Evolutionary conservation across 2,797 vertebrate genomes (phyloP), one percentile per base, ranked within the genome.

Genomic region (Arnoldichthys spilopterus): DNA sequence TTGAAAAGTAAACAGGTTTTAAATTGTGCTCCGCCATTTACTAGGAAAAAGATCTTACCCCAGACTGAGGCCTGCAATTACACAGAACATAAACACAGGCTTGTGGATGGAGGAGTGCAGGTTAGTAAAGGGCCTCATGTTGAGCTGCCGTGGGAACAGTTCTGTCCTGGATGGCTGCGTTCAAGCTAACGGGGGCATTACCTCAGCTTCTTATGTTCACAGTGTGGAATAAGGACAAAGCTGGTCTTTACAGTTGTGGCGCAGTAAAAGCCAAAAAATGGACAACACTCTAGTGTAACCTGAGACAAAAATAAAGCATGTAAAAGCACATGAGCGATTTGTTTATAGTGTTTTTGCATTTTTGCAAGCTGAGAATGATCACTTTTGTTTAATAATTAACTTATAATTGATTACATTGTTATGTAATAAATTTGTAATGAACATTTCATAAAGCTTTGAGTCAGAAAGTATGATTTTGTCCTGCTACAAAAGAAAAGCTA

Each of bases 21-120:
- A 89, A 90, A 88, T 82, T 66, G 84, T 53, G 76, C 87, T 88
- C 28, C 58, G 81, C 84, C 88, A 86, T 91, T 92, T 89, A 89
- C 58, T 45, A 51, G 71, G 66, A 74, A 76, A 89, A 90, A 91
- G 91, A 88, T 89, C 91, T 87, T 86, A 84, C 86, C 85, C 84
- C 86, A 87, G 88, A 84, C 86, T 89, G 89, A 92, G 87, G 88
- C 88, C 90, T 92, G 89, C 90, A 91, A 91, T 92, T 92, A 92
- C 88, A 90, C 87, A 90, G 89, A 84, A 92, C 88, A 90, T 92
- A 92, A 93, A 91, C 89, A 91, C 70, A 82, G 87, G 58, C 45
- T 56, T 58, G 49, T 51, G 62, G 49, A 51, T 61, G 45, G 28
- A 82, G n/a, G 43, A 71, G 69, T 54, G 34, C 26, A 54, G 54